Evolutionary conservation across 2,888 invertebrate genomes (phyloP).

Genomic region (Drymonia ruficornis): DNA sequence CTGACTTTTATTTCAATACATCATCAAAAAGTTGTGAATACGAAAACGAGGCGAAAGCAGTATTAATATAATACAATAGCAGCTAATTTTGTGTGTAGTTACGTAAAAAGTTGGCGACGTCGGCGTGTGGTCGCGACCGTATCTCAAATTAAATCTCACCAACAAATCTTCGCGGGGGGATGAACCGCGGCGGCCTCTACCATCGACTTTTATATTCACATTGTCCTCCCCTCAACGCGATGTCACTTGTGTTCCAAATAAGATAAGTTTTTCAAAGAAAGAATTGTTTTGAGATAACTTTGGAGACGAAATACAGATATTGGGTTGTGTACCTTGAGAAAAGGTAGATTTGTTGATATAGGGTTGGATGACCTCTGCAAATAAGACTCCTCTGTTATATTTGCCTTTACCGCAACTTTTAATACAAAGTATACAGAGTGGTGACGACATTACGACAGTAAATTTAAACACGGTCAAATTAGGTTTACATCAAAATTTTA

Average conservation of each 20-base stretch:
- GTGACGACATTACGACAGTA: no score
- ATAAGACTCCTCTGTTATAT: not conserved
- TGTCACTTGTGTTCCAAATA: constrained; percentile 10
- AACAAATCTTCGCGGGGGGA: constrained; percentile 77
- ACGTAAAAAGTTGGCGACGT: constrained; percentile 75
- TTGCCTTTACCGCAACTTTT: no score
- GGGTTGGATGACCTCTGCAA: not conserved
- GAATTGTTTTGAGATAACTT: constrained; percentile 5
- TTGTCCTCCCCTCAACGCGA: constrained; percentile 10
- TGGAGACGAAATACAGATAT: constrained; percentile 3
- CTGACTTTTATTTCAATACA: constrained; percentile 16
- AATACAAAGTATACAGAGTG: no score
- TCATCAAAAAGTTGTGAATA: constrained; percentile 19
- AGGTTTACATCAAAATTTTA: no score
- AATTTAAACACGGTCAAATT: no score
- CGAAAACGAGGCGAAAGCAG: constrained; percentile 31
- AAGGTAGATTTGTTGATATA: not conserved
- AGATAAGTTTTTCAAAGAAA: constrained; percentile 8
- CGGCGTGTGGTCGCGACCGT: constrained; percentile 72
- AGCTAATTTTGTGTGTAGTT: constrained; percentile 62
- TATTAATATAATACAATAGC: constrained; percentile 56
- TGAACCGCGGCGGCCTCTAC: constrained; percentile 59
- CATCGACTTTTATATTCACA: constrained; percentile 33
- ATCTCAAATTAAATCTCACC: constrained; percentile 83
- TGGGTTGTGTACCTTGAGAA: not conserved